These are phyloP conservation scores for Cactoblastis cactorum DNA, from an alignment of 2,888 invertebrate species.

Conservation along the genomic window DNA sequence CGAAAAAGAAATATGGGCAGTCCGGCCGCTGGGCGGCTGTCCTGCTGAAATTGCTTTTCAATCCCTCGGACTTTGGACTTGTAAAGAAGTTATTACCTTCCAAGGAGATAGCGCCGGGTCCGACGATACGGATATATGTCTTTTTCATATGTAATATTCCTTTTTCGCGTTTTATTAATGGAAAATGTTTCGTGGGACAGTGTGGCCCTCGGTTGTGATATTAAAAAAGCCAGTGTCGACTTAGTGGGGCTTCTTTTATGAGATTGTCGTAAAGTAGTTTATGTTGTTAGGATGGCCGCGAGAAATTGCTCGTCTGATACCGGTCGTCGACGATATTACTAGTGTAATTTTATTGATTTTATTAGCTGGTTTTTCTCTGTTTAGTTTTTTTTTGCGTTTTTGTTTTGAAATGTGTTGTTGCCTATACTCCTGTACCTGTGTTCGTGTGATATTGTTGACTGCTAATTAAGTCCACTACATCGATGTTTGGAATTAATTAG, in stretches of 20 bases:
- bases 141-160: slow-evolving; percentile 80
- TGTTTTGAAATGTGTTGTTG: slow-evolving; percentile 18
- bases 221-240: slow-evolving; percentile 67
- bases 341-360: slow-evolving; percentile 9
- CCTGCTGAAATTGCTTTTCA: slow-evolving; percentile 81
- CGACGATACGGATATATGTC: slow-evolving; percentile 79
- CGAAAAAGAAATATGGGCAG: slow-evolving; percentile 78
- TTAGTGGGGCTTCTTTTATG: slow-evolving; percentile 67
- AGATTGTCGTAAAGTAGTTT: slow-evolving; percentile 67
- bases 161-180: slow-evolving; percentile 81
- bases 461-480: slow-evolving; percentile 78
- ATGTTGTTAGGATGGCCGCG: slow-evolving; percentile 35
- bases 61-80: slow-evolving; percentile 82
- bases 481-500: slow-evolving; percentile 80
- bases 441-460: slow-evolving; percentile 55
- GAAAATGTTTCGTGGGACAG: slow-evolving; percentile 78
- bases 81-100: slow-evolving; percentile 82
- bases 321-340: slow-evolving; percentile 4
- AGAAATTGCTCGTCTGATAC: slow-evolving; percentile 22
- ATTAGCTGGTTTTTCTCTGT: slow-evolving; percentile 22
- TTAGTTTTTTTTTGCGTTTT: background rate
- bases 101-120: slow-evolving; percentile 78
- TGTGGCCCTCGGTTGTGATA: slow-evolving; percentile 70
- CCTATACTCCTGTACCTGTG: slow-evolving; percentile 36
- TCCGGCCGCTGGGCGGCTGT: slow-evolving; percentile 75